These are phyloP conservation scores for Xenus cinereus DNA, from an alignment of 2,113 vertebrate species.

Conservation along the genomic window DNA sequence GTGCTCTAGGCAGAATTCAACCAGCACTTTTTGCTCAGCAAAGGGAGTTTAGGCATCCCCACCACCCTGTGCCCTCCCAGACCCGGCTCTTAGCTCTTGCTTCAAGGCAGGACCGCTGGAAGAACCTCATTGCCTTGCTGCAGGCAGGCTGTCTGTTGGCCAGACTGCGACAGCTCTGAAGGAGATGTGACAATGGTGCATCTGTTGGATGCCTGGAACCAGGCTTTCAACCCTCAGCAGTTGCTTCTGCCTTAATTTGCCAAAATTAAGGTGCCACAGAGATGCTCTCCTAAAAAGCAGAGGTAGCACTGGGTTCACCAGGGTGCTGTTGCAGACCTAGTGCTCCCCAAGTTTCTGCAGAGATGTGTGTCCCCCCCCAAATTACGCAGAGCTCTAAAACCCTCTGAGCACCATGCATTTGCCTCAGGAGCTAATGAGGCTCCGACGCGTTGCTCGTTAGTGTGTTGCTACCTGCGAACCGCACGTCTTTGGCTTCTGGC, in stretches of 20 bases:
- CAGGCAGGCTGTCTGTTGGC: neutral
- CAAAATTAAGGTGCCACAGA: neutral
- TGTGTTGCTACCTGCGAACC: neutral
- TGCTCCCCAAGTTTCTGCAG: neutral
- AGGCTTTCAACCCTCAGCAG: neutral
- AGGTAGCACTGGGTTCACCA: neutral
- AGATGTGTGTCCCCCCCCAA: neutral
- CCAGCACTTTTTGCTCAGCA: neutral
- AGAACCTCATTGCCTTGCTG: neutral
- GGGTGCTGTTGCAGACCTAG: neutral
- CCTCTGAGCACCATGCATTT: neutral
- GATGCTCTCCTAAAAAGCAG: neutral
- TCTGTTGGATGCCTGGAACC: neutral
- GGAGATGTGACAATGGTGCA: neutral
- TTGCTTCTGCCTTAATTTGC: neutral
- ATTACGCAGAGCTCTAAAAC: neutral
- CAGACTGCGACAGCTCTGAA: neutral
- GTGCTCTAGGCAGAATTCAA: neutral
- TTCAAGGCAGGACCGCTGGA: neutral
- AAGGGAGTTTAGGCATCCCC: neutral
- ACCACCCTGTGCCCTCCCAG: neutral
- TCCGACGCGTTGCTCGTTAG: rapidly evolving
- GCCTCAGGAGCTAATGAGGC: neutral
- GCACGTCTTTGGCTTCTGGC: neutral
- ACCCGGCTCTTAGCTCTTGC: neutral